These are phyloP conservation scores for Buathra laborator DNA, from an alignment of 2,888 invertebrate species.

Conservation along the genomic window DNA sequence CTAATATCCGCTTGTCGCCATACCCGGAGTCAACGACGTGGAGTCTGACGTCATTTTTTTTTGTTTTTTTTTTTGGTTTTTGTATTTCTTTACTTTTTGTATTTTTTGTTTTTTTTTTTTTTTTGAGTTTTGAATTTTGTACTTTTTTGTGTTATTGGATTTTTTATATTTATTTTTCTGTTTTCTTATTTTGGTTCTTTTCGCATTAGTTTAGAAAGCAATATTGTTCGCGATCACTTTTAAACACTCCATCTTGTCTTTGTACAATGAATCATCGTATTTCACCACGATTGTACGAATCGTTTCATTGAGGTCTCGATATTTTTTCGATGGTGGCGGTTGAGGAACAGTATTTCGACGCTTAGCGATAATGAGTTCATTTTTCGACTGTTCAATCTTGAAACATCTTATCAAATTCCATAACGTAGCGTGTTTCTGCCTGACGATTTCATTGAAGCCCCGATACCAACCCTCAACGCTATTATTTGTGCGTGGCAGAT, in stretches of 20 bases:
- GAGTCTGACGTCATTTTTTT: constrained; percentile 33
- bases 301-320: constrained; percentile 21
- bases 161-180: neutral
- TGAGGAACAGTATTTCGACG: constrained; percentile 18
- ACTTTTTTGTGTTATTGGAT: neutral
- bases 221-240: constrained; percentile 16
- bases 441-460: constrained; percentile 26
- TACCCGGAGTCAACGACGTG: constrained; percentile 36
- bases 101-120: neutral
- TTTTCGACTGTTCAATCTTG: constrained; percentile 25
- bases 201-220: neutral
- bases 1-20: constrained; percentile 26
- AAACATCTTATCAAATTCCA: constrained; percentile 25
- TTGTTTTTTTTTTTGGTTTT: constrained; percentile 1
- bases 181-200: no score
- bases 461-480: constrained; percentile 42
- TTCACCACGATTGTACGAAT: constrained; percentile 19
- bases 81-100: neutral
- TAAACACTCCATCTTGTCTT: constrained; percentile 11
- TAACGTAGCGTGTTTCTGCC: constrained; percentile 24
- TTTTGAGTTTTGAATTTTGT: neutral
- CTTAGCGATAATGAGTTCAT: constrained; percentile 8
- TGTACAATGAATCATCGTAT: constrained; percentile 30
- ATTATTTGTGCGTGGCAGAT: constrained; percentile 29
- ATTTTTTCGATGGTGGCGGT: constrained; percentile 18